Conservation (phyloP, 2,888 invertebrate species). For the Stictocephala bisonia region DNA sequence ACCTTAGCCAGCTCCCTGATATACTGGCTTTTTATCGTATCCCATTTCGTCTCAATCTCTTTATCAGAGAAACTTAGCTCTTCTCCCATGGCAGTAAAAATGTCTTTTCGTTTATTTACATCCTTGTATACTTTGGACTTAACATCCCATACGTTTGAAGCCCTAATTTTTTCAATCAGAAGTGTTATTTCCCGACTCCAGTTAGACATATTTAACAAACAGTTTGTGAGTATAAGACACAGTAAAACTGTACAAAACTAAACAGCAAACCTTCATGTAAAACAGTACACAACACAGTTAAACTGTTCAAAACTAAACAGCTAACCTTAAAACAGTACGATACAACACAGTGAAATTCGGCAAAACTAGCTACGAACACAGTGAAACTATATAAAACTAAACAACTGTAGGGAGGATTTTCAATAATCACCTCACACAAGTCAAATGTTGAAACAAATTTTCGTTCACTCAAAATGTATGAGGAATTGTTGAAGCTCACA, state of each 20-base stretch:
- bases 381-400: too few relatives aligned
- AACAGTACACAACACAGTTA: too few relatives aligned
- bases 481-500: background rate
- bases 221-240: background rate
- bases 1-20: slow-evolving; percentile 23
- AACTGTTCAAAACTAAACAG: too few relatives aligned
- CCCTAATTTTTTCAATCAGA: background rate
- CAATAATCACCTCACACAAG: background rate
- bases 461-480: background rate
- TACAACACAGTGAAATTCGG: too few relatives aligned
- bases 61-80: slow-evolving; percentile 18
- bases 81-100: background rate
- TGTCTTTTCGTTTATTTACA: background rate
- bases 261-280: too few relatives aligned
- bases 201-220: background rate
- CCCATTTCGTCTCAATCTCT: background rate
- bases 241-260: too few relatives aligned
- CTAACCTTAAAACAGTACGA: too few relatives aligned
- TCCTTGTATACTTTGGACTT: slow-evolving; percentile 6
- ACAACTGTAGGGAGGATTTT: too few relatives aligned
- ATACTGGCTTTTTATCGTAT: slow-evolving; percentile 32
- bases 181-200: background rate
- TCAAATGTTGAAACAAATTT: background rate
- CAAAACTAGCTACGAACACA: too few relatives aligned
- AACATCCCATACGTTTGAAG: background rate